A percentile compares a stretch with the other conserved stretches of the same genome.
Conservation (phyloP, 1,140 invertebrate genomes). For the Drosophila punjabiensis region DNA sequence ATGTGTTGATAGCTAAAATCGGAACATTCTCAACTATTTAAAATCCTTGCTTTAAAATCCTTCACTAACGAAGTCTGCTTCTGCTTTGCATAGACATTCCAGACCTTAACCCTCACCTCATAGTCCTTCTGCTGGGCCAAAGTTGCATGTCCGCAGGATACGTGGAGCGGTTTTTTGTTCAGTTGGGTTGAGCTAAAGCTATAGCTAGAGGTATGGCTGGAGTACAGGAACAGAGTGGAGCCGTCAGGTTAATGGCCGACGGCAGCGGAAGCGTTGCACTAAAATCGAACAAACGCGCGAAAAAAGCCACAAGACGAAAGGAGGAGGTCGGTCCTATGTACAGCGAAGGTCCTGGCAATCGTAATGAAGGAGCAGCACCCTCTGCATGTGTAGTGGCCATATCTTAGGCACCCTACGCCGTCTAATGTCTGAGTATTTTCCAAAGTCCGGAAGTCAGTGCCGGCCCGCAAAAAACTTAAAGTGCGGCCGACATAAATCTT, state of each 20-base stretch:
- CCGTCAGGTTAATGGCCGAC: constrained; percentile 73
- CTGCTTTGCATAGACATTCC: constrained; percentile 66
- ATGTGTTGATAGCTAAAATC: not conserved
- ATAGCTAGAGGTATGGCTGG: not conserved
- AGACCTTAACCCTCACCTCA: constrained; percentile 79
- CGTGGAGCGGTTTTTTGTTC: not conserved
- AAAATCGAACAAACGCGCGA: constrained; percentile 79
- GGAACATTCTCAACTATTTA: not conserved
- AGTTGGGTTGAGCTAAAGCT: not conserved
- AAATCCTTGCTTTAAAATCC: constrained; percentile 20
- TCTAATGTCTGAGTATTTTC: constrained; percentile 76
- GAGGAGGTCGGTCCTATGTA: not conserved
- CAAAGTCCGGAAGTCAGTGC: constrained; percentile 71
- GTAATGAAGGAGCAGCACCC: constrained; percentile 47
- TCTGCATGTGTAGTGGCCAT: constrained; percentile 80
- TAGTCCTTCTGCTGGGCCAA: constrained; percentile 17
- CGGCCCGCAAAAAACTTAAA: constrained; percentile 69
- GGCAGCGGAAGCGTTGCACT: constrained; percentile 73
- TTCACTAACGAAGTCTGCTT: constrained; percentile 18
- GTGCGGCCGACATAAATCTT: constrained; percentile 73
- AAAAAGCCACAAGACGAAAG: constrained; percentile 30
- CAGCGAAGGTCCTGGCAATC: constrained; percentile 11
- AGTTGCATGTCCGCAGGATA: constrained; percentile 70
- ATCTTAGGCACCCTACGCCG: constrained; percentile 55
- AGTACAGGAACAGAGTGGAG: not conserved